Percentiles rank a stretch among this genome's conserved stretches.
Conservation (phyloP, 2,888 invertebrate genomes). For the Bibio marci region DNA sequence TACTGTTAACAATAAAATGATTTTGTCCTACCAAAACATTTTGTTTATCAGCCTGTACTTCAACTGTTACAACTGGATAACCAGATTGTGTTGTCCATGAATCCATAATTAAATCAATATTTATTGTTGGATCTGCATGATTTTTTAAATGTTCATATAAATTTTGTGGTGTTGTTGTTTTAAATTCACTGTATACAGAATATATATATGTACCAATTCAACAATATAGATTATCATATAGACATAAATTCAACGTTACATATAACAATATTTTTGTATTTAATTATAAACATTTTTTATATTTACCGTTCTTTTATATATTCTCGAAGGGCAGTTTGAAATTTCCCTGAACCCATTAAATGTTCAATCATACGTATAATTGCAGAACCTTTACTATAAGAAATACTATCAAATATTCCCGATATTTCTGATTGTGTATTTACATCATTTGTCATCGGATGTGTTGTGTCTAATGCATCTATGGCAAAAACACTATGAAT, state of each 20-base stretch:
- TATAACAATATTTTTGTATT: no score
- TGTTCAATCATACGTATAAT: conserved; percentile 53
- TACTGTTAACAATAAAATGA: conserved; percentile 15
- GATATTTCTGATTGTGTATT: conserved; percentile 38
- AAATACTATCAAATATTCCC: conserved; percentile 45
- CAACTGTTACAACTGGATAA: conserved; percentile 43
- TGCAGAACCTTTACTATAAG: conserved; percentile 50
- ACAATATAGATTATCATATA: not conserved
- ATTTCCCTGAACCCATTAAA: conserved; percentile 34
- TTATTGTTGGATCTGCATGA: no score
- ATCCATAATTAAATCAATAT: conserved; percentile 16
- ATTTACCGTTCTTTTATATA: conserved; percentile 37
- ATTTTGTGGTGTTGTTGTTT: conserved; percentile 31
- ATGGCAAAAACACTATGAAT: conserved; percentile 41
- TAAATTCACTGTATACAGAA: conserved; percentile 24
- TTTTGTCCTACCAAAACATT: conserved; percentile 13
- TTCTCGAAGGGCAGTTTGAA: conserved; percentile 34
- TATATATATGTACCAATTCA: not conserved
- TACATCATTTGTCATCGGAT: conserved; percentile 39
- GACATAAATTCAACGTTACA: no score
- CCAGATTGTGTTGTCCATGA: conserved; percentile 47
- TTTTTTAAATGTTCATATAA: no score
- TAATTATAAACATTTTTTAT: not conserved
- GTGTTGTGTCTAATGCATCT: conserved; percentile 39
- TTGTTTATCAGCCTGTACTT: conserved; percentile 3